A percentile compares a stretch with the other conserved stretches of the same genome.
Evolutionary conservation across 2,797 vertebrate species (phyloP).

Genomic region (Gymnocypris eckloni): DNA sequence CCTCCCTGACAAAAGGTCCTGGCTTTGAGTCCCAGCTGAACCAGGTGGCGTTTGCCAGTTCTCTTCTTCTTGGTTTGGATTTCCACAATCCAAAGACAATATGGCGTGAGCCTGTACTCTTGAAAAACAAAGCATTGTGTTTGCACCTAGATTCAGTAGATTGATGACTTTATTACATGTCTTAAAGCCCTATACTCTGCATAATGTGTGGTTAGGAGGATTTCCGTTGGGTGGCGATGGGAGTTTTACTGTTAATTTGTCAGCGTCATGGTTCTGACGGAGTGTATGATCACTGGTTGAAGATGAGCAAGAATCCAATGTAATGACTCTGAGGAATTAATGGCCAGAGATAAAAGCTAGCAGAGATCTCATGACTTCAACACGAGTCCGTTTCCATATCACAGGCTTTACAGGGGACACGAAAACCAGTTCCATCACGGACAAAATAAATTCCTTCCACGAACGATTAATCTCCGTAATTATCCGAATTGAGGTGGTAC

Average conservation of each 20-base stretch:
- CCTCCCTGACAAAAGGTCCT: neutral
- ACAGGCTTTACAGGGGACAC: slow-evolving; percentile 7
- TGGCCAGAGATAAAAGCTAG: slow-evolving; percentile 1
- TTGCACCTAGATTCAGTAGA: neutral
- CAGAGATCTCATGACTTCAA: slow-evolving; percentile 18
- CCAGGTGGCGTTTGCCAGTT: neutral
- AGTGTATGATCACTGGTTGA: neutral
- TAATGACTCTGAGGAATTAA: slow-evolving; percentile 15
- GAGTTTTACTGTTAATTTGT: slow-evolving; percentile 16
- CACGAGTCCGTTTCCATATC: slow-evolving; percentile 12
- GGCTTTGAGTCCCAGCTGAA: neutral
- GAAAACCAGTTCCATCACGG: neutral
- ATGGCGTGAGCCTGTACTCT: no score
- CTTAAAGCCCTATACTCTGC: neutral
- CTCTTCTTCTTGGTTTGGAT: neutral
- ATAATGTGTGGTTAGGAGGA: neutral
- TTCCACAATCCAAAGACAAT: neutral
- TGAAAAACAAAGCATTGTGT: neutral
- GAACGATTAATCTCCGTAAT: neutral
- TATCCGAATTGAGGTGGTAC: neutral
- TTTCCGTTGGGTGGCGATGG: neutral
- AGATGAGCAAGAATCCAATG: neutral
- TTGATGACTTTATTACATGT: neutral
- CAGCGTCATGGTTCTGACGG: neutral
- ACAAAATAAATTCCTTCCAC: neutral